Conservation (phyloP, 2,113 vertebrate genomes). For the Lampris incognitus region DNA sequence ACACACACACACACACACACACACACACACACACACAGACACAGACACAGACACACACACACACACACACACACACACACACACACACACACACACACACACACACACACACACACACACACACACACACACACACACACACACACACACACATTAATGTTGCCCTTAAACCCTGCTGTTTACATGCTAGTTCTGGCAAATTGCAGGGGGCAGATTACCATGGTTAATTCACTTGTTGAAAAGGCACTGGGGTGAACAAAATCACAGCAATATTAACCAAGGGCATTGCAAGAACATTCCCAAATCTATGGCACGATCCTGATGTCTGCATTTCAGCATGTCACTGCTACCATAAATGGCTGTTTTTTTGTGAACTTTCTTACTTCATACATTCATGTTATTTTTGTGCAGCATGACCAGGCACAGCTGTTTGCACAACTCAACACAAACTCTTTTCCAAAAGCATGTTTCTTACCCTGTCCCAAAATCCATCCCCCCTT, state of each 20-base stretch:
- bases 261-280: slow-evolving; percentile 40
- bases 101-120: slow-evolving; percentile 12
- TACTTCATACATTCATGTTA: slow-evolving; percentile 39
- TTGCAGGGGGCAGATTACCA: slow-evolving; percentile 53
- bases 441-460: slow-evolving; percentile 44
- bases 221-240: slow-evolving; percentile 54
- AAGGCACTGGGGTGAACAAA: slow-evolving; percentile 30
- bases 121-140: slow-evolving; percentile 6
- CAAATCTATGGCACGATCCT: slow-evolving; percentile 33
- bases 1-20: slow-evolving; percentile 9
- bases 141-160: neutral
- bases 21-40: slow-evolving; percentile 18
- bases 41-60: slow-evolving; percentile 13
- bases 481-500: slow-evolving; percentile 2
- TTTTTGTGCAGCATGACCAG: slow-evolving; percentile 55
- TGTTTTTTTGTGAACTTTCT: too few species aligned
- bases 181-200: slow-evolving; percentile 27
- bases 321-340: slow-evolving; percentile 51
- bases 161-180: neutral
- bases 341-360: neutral
- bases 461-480: slow-evolving; percentile 54
- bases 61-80: neutral
- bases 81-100: slow-evolving; percentile 14
- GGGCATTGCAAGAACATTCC: slow-evolving; percentile 8
- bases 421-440: slow-evolving; percentile 67